Conservation (phyloP, 2,797 vertebrate genomes). For the Lepilemur septentrionalis region DNA sequence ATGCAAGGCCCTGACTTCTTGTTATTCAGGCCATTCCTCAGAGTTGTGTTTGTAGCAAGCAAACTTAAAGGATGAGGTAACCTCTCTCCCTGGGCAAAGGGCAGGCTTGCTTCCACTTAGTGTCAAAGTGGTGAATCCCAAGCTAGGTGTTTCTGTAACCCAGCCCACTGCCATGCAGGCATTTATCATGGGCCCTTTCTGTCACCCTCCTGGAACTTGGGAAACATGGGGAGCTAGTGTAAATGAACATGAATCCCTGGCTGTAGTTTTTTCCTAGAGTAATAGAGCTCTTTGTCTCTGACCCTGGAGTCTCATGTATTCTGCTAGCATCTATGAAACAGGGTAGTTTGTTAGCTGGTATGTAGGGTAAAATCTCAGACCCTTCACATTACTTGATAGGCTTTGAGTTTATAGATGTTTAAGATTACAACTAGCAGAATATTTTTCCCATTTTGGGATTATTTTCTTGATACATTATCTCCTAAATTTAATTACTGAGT, state of each 20-base stretch:
- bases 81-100: neutral
- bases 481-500: conserved; percentile 11
- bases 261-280: neutral
- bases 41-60: neutral
- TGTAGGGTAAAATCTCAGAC: too few relatives aligned
- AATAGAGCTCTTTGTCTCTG: neutral
- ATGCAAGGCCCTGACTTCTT: neutral
- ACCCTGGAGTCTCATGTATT: neutral
- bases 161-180: neutral
- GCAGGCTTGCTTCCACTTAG: neutral
- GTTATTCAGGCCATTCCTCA: neutral
- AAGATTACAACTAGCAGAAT: neutral
- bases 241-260: neutral
- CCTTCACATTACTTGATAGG: neutral
- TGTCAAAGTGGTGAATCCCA: neutral
- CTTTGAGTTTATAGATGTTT: neutral
- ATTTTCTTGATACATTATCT: neutral
- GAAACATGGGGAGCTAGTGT: neutral
- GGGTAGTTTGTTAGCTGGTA: neutral
- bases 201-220: neutral
- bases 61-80: neutral
- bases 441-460: neutral
- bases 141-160: neutral
- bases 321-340: neutral
- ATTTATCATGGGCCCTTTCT: neutral